Base-by-base conservation (phyloP, 2,888 invertebrate species). In the Dolichopus griseipennis region DNA sequence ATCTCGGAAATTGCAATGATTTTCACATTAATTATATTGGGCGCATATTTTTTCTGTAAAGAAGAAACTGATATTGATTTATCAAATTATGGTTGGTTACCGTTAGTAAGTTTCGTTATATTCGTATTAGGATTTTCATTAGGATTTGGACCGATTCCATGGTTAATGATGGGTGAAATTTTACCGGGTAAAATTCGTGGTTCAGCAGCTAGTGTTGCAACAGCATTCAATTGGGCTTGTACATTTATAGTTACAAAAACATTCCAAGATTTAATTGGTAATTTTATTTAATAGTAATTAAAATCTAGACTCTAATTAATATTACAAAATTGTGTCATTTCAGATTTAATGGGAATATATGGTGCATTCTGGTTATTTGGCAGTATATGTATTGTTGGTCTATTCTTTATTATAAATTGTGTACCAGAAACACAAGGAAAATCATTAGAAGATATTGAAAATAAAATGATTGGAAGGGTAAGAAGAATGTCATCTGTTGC, bases 371-470 rank as follows among this genome's bases (percentile, higher is more conserved):
- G 92, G 89, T 75, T 93, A 71, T 97, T 94, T 78, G 88, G 90
- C 15, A 76, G 83, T 8, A 86, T 93, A 74, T 91, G 92, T 76
- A 72, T 89, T 3, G 66, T 88, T 18, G 90, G 91, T 63, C 80
- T 94, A 69, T 81, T 92, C 73, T 95, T 95, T 81, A 91, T 93
- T 8, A 87, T 90, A 75, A 83, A 89, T 73, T 91, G 86, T 77
- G 92, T 97, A 66, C 97, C 97, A 15, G 97, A 97, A 83, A 97
- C 97, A 2, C 90, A 91, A 75, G 96, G 97, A 20, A 91, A 91
- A 79, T 91, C 92, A 73, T 85, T 97, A 72, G 95, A 96, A 79
- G 96, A 97, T 75, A 97, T 97, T 77, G 93, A 94, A 81, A 87
- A 87, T 73, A 89, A 89, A 77, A 84, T 93, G 76, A 88, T 88